phyloP scores from a whole-genome alignment of 2,888 invertebrate genomes.

The Stenotaenia linearis region DNA sequence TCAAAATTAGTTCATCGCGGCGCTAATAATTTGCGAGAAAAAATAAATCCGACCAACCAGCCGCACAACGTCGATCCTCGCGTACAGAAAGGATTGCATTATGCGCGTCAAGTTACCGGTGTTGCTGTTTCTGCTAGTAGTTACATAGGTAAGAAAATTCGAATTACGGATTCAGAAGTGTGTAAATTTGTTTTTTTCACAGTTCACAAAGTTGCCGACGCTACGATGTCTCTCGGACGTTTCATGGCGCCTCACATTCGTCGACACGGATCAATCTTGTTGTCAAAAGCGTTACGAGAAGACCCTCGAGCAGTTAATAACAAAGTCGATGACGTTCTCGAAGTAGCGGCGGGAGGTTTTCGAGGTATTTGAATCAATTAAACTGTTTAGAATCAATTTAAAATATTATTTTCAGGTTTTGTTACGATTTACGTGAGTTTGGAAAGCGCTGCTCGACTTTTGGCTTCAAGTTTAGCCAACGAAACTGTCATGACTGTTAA shows the following conservation, averaged over 20 bases:
- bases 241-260: constrained; percentile 64
- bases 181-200: background rate
- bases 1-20: constrained; percentile 57
- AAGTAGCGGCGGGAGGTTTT: constrained; percentile 64
- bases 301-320: constrained; percentile 50
- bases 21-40: constrained; percentile 58
- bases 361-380: constrained; percentile 46
- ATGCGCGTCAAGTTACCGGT: constrained; percentile 61
- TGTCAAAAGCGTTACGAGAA: constrained; percentile 55
- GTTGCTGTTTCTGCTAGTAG: constrained; percentile 64
- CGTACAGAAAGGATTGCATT: constrained; percentile 56
- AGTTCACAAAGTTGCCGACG: constrained; percentile 55
- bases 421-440: constrained; percentile 64
- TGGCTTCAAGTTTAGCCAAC: constrained; percentile 57
- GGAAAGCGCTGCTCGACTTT: constrained; percentile 62
- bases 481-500: constrained; percentile 69
- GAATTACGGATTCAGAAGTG: background rate
- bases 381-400: background rate
- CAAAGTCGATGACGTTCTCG: constrained; percentile 57
- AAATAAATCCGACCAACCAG: constrained; percentile 49
- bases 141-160: constrained; percentile 55
- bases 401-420: constrained; percentile 52
- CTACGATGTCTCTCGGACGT: constrained; percentile 61
- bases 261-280: constrained; percentile 57
- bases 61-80: constrained; percentile 54